Evolutionary conservation across 2,888 invertebrate species (phyloP), one percentile per base, ranked within the genome.

Genomic region (Hypomecis atomaria): DNA sequence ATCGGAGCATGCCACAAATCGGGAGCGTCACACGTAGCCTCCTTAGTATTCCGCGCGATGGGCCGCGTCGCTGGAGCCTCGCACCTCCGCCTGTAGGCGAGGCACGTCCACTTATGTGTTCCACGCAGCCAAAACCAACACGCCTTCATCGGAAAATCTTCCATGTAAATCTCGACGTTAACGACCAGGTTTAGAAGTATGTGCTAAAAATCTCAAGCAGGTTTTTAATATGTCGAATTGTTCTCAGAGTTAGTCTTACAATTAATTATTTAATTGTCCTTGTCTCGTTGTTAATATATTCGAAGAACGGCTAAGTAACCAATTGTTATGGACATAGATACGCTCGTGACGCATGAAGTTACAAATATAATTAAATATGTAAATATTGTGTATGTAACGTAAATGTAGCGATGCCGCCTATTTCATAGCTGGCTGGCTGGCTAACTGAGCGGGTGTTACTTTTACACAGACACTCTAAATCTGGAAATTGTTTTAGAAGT

Each of bases 21-120:
- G 89, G 83, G 87, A 86, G 81, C 87, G 89, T 81, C 83, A 89
- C 88, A 86, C 82, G 85, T 84, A 79, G 78, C 82, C 89, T 90
- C 84, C 84, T 90, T 90, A 90, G 91, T 92, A 90, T 90, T 90
- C 92, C 84, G 86, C 81, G 78, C 76, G 72, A 81, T 76, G 77
- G 78, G 82, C 82, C 80, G 74, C 79, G 83, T 78, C 86, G 88
- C 89, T 83, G 72, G 81, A 87, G 87, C 80, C 83, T 86, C 87
- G 84, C 86, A 84, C 85, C 85, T 82, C 76, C 71, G 81, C 80
- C 81, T 69, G 89, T 84, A 91, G 79, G 86, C 92, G 81, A 84
- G 84, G 86, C 92, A 92, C 92, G 92, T 92, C 84, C 87, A 87
- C 90, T 85, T 88, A 90, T 91, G 89, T 91, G 88, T 88, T 90